phyloP scores from a whole-genome alignment of 2,113 vertebrate species.

The Diadophis punctatus region DNA sequence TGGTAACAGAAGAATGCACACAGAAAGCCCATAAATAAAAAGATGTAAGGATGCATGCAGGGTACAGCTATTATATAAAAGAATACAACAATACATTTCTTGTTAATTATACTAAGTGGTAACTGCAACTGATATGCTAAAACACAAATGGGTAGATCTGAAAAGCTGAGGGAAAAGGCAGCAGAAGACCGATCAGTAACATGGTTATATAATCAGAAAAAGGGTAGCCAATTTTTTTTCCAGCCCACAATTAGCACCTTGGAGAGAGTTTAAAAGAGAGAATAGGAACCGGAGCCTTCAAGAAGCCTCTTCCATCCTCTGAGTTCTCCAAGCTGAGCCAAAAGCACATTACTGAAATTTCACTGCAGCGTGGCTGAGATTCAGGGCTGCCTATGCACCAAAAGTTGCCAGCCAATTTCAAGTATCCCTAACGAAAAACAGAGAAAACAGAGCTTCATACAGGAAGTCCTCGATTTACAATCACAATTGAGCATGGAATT shows the following conservation, averaged over 20 bases:
- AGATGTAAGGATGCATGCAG: not conserved
- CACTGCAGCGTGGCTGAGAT: not conserved
- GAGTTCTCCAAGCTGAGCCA: not conserved
- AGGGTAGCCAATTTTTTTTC: not conserved
- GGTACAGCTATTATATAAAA: not conserved
- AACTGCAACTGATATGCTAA: not conserved
- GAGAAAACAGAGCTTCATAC: not conserved
- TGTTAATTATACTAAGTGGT: not conserved
- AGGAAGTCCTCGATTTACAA: not conserved
- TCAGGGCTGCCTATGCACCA: not conserved
- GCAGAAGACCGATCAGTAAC: not conserved
- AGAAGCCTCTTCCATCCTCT: not conserved
- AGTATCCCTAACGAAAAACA: not conserved
- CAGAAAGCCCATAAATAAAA: not conserved
- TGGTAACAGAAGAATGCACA: not conserved
- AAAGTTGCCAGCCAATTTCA: not conserved
- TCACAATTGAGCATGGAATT: not conserved
- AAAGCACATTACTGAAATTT: not conserved
- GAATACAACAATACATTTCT: not conserved
- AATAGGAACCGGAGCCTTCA: not conserved
- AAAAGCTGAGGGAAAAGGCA: not conserved
- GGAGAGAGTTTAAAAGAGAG: not conserved
- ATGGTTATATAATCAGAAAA: not conserved
- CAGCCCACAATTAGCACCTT: not conserved
- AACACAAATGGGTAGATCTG: not conserved